These are phyloP conservation scores for Tragelaphus buxtoni DNA, from an alignment of 2,113 vertebrate genomes.

Conservation along the genomic window DNA sequence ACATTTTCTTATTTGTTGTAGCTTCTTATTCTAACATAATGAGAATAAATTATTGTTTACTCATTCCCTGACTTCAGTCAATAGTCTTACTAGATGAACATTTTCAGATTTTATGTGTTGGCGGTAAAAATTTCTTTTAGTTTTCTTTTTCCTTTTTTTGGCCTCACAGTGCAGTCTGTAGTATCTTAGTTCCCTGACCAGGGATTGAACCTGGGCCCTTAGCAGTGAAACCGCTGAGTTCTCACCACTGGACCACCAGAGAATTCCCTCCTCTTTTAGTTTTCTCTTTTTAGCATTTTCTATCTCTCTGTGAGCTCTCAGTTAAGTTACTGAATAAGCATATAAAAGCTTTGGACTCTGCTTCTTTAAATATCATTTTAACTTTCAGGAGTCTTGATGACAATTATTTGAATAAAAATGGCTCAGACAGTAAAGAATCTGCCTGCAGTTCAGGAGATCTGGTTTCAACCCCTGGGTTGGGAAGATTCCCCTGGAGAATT, in stretches of 20 bases:
- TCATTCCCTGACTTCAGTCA: background rate
- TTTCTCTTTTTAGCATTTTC: conserved; percentile 11
- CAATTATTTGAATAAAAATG: background rate
- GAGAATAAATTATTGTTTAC: background rate
- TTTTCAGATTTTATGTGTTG: conserved; percentile 30
- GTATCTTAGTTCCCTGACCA: background rate
- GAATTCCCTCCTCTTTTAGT: background rate
- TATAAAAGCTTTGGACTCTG: background rate
- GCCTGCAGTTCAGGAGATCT: background rate
- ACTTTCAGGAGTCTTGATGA: background rate
- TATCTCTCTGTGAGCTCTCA: background rate
- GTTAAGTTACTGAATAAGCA: background rate
- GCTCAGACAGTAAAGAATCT: background rate
- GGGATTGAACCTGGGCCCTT: background rate
- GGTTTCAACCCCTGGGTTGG: background rate
- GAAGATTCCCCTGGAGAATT: background rate
- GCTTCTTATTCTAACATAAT: background rate
- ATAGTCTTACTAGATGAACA: background rate
- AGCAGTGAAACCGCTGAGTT: background rate
- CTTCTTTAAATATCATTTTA: background rate
- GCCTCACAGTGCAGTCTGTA: background rate
- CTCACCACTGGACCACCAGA: background rate
- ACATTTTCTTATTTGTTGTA: background rate
- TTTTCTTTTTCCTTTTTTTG: background rate
- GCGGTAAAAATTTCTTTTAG: background rate